phyloP scores from a whole-genome alignment of 1,140 invertebrate species.

The Papilio machaon region DNA sequence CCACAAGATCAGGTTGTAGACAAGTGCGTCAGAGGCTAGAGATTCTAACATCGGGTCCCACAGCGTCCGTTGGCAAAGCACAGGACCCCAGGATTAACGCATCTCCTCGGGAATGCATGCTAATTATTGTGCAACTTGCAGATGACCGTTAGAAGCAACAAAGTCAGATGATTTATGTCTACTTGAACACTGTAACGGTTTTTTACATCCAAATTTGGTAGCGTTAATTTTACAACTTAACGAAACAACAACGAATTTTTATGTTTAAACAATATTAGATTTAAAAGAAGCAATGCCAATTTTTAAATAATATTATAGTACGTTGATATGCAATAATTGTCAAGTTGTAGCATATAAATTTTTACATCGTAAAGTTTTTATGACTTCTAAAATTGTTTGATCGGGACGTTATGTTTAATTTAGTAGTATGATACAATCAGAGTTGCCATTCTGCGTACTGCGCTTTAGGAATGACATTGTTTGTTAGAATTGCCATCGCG shows the following conservation, averaged over 20 bases:
- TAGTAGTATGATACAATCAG: constrained; percentile 2
- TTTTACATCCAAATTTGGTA: neutral
- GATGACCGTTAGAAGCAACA: constrained; percentile 65
- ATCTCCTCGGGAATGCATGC: constrained; percentile 64
- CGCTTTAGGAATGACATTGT: constrained; percentile 14
- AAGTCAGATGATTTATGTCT: constrained; percentile 49
- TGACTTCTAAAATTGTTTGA: neutral
- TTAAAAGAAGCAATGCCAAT: too few species aligned
- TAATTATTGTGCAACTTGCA: constrained; percentile 63
- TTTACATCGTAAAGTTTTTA: too few species aligned
- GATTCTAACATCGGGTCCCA: constrained; percentile 61
- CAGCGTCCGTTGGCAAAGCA: constrained; percentile 52
- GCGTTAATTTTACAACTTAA: neutral
- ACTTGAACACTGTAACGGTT: constrained; percentile 43
- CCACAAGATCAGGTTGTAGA: constrained; percentile 66
- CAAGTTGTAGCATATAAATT: neutral
- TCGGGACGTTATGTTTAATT: neutral
- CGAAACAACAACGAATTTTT: neutral
- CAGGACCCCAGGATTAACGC: constrained; percentile 50
- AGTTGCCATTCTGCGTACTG: constrained; percentile 9
- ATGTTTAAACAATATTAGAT: too few species aligned
- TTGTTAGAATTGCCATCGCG: constrained; percentile 6
- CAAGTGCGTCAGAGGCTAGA: constrained; percentile 61
- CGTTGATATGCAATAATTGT: neutral
- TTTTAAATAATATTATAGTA: neutral